Evolutionary conservation across 2,113 vertebrate species (phyloP), one percentile per base, ranked within the genome.

Genomic region (Plecturocebus donacophilus): DNA sequence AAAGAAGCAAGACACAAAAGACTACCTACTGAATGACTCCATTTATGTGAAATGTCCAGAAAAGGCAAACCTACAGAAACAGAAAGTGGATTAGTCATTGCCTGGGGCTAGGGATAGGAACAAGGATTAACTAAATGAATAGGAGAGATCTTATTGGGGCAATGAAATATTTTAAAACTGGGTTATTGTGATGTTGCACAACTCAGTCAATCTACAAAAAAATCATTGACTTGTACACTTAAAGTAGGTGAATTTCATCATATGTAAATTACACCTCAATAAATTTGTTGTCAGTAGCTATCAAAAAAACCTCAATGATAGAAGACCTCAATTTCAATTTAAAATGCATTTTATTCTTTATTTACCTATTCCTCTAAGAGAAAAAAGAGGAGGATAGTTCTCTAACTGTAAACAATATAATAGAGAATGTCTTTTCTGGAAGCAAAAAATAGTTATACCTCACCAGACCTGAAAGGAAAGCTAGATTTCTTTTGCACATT

Each of bases 341-440:
- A 92, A 93, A 90, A 32, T 56, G 40, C 95, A 90, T 93, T 87
- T 32, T 75, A 32, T 86, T 91, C 8, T 91, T 66, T n/a, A 91
- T 84, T 75, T 73, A 97, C 7, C 61, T 64, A 64, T 32, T 32
- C 12, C 27, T 12, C 40, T 49, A 66, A 83, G 13, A 45, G 30
- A 38, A 66, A 66, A 38, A 38, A 40, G 42, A 47, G 7, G 5
- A 70, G 30, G 70, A 52, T 38, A 73, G 30, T 49, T 83, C 35
- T 84, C 21, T 68, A 88, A 40, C n/a, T 85, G 23, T 23, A 79
- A 96, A 87, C 40, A 87, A 77, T 56, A 47, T 45, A 54, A 35
- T 21, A 12, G 12, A 91, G 19, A 85, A 77, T 93, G 17, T 77
- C 64, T 96, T 97, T 96, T 89, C 52, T 93, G 20, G 32, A 79